Base-by-base conservation (phyloP, 2,797 vertebrate genomes). In the Meda fulgida region DNA sequence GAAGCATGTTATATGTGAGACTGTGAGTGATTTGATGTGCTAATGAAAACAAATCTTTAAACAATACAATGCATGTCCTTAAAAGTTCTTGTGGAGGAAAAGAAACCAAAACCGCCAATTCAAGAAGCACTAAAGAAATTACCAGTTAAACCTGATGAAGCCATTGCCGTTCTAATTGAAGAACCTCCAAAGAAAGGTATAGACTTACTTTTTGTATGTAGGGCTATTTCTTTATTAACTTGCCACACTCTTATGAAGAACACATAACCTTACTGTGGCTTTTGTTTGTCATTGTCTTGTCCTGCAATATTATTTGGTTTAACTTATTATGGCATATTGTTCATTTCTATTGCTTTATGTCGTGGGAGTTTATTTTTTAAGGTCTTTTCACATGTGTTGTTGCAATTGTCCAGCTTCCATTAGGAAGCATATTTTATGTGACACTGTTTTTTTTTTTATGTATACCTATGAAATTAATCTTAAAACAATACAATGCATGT, bases 171-270 rank as follows among this genome's bases (percentile, higher is more conserved):
- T 77, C 87, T 95, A 91, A 95, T 96, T 92, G 95, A 96, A 91
- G 89, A 94, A 84, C 91, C 93, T 89, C 89, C 81, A 69, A 93
- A 91, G 90, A 96, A 95, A 96, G 97, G 97, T 98, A 97, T 85
- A 88, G 31, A 71, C 36, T 40, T 71, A 83, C 87, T 23, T 31
- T 80, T 34, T 80, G 43, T 23, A 48, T 48, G 40, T 29, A 9
- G 60, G 77, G 26, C 55, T 53, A 69, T 84, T 83, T 86, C 18
- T 78, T 3, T 82, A 80, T 86, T 66, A 75, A 29, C 26, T 51
- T 43, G 81, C 87, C 81, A 82, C 73, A 60, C 53, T 85, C 75
- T 83, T 89, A 58, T 40, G 18, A 23, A 19, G 8, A 21, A 73
- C 40, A 76, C 48, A 36, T 73, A 23, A 71, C 80, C 80, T 66